Evolutionary conservation across 2,113 vertebrate species (phyloP).

Genomic region (Centropus unirufus): DNA sequence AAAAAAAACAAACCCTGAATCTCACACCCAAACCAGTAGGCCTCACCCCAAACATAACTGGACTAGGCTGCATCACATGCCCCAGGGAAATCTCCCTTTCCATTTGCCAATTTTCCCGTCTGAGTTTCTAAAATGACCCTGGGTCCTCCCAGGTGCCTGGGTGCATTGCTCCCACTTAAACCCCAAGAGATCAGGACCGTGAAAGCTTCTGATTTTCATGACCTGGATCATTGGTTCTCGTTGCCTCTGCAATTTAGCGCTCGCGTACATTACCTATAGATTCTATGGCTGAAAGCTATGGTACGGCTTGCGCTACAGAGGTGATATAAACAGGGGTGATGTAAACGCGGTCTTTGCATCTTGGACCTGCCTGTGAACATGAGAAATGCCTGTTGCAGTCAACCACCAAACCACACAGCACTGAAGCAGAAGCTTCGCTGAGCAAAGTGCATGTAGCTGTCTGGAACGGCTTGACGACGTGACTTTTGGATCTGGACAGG

Average conservation of each 20-base stretch:
- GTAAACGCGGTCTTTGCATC: background rate
- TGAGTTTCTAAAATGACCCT: background rate
- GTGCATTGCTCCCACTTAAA: background rate
- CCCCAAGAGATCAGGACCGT: background rate
- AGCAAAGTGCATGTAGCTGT: background rate
- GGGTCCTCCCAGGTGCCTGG: background rate
- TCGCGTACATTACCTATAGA: background rate
- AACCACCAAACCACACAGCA: background rate
- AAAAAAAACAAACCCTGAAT: background rate
- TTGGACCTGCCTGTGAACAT: background rate
- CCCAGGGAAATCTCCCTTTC: background rate
- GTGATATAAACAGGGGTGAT: too few relatives aligned
- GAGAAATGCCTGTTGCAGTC: background rate
- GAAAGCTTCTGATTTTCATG: background rate
- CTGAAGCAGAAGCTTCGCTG: background rate
- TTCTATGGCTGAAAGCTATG: background rate
- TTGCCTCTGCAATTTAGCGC: background rate
- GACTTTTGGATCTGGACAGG: background rate
- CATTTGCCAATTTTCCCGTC: background rate
- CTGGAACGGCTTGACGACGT: background rate
- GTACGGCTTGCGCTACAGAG: background rate
- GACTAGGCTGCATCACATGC: background rate
- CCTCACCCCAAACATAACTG: background rate
- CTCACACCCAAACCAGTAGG: background rate
- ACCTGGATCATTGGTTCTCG: background rate